These are phyloP conservation scores for Pelusios castaneus DNA, from an alignment of 2,113 vertebrate species.

Conservation along the genomic window DNA sequence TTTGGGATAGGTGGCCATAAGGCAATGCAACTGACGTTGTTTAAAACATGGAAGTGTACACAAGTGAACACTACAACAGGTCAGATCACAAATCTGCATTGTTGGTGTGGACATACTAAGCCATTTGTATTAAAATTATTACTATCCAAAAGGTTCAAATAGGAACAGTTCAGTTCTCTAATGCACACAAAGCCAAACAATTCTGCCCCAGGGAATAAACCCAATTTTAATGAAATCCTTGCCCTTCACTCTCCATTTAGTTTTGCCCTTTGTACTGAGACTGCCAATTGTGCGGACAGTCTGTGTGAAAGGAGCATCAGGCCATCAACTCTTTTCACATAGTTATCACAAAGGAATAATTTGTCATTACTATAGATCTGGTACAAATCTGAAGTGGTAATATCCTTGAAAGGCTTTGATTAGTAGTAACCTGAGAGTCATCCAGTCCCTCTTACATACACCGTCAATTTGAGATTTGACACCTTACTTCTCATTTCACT, in stretches of 20 bases:
- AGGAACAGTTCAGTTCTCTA: not conserved
- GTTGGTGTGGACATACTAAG: not conserved
- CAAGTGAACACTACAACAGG: not conserved
- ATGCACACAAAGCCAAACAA: not conserved
- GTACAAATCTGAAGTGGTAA: not conserved
- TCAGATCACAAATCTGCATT: not conserved
- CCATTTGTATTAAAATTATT: not conserved
- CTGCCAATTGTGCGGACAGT: not conserved
- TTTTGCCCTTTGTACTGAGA: not conserved
- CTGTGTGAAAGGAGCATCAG: not conserved
- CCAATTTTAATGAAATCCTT: not conserved
- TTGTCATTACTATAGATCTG: not conserved
- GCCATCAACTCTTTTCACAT: not conserved
- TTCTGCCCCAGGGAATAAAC: not conserved
- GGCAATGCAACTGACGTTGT: fast-evolving
- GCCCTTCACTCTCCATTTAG: not conserved
- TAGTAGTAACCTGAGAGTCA: not conserved
- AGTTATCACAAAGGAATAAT: not conserved
- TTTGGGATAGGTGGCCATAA: not conserved
- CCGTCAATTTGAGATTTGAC: not conserved
- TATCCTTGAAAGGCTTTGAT: not conserved
- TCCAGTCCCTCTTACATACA: not conserved
- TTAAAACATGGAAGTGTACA: not conserved
- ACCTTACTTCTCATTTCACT: not conserved
- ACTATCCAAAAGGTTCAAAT: not conserved